These are phyloP conservation scores for Myotis findleyi DNA, from an alignment of 2,797 vertebrate species.

Conservation along the genomic window DNA sequence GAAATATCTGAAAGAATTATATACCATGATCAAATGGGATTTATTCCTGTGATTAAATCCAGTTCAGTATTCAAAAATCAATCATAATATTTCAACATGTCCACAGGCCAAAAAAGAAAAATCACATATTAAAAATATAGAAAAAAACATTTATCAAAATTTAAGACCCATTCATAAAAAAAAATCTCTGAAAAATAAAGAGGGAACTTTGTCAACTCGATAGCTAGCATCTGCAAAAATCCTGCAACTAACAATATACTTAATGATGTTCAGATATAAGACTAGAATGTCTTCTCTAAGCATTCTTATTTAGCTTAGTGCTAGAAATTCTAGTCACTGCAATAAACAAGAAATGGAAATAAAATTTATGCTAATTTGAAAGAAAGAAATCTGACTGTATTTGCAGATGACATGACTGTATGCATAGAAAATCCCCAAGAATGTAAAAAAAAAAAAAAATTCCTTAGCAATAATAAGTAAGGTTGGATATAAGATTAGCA, in stretches of 20 bases:
- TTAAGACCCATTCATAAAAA: not conserved
- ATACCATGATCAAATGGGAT: too few species aligned
- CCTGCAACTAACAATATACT: not conserved
- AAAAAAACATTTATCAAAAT: not conserved
- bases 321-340: not conserved
- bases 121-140: not conserved
- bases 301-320: not conserved
- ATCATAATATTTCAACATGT: not conserved
- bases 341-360: conserved; percentile 17
- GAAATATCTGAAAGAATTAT: not conserved
- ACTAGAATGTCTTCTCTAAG: not conserved
- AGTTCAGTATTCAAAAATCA: not conserved
- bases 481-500: not conserved
- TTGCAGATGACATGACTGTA: not conserved
- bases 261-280: not conserved
- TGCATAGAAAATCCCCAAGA: not conserved
- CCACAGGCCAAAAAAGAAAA: not conserved
- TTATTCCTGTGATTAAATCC: not conserved
- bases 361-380: not conserved
- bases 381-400: not conserved
- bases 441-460: too few species aligned
- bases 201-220: not conserved
- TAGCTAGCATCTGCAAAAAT: not conserved
- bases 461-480: not conserved
- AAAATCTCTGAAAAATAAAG: not conserved